Evolutionary conservation across 2,888 invertebrate genomes (phyloP).

Genomic region (Synanthedon myopaeformis): DNA sequence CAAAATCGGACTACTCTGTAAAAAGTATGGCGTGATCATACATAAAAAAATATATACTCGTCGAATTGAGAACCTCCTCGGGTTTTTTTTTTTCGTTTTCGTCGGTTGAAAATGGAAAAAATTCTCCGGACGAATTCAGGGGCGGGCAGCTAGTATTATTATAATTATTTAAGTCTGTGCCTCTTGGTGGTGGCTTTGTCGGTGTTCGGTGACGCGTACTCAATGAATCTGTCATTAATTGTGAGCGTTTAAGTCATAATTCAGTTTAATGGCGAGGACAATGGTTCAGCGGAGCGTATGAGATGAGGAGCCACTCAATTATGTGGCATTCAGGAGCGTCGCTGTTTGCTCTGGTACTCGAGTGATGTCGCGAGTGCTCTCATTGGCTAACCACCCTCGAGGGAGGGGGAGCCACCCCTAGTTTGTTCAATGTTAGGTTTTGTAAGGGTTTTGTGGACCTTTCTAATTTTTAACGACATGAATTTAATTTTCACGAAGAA

Average conservation of each 20-base stretch:
- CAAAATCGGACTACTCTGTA: too few relatives aligned
- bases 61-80: too few relatives aligned
- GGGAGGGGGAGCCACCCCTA: slow-evolving; percentile 4
- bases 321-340: slow-evolving; percentile 51
- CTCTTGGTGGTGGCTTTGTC: slow-evolving; percentile 10
- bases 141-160: too few relatives aligned
- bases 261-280: slow-evolving; percentile 50
- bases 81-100: too few relatives aligned
- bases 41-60: too few relatives aligned
- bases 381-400: slow-evolving; percentile 45
- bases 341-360: slow-evolving; percentile 45
- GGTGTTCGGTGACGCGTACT: slow-evolving; percentile 33
- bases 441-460: slow-evolving; percentile 22
- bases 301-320: slow-evolving; percentile 48
- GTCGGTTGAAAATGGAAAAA: too few relatives aligned
- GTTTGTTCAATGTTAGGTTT: slow-evolving; percentile 8
- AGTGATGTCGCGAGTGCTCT: slow-evolving; percentile 38
- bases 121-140: too few relatives aligned
- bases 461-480: slow-evolving; percentile 7
- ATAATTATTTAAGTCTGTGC: too few relatives aligned
- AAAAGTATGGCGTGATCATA: too few relatives aligned
- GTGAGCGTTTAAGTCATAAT: slow-evolving; percentile 54
- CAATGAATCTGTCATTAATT: slow-evolving; percentile 53
- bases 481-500: too few relatives aligned
- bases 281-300: slow-evolving; percentile 32